phyloP scores from a whole-genome alignment of 2,888 invertebrate genomes.

The Operophtera brumata region DNA sequence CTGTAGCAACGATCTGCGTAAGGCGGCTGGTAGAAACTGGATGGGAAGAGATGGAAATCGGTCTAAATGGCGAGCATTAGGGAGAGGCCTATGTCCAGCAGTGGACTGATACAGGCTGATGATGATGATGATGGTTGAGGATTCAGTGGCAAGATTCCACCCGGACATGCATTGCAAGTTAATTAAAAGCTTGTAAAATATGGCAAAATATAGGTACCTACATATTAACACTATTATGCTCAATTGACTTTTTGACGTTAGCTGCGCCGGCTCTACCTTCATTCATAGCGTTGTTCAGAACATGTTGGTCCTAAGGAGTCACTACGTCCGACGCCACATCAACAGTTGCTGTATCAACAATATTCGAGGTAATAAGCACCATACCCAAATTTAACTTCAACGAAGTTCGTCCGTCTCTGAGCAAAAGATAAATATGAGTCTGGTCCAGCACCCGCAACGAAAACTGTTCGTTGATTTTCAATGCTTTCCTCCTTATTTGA shows the following conservation, averaged over 20 bases:
- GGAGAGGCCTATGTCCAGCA: too few relatives aligned
- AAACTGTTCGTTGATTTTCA: constrained; percentile 57
- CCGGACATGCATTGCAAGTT: too few relatives aligned
- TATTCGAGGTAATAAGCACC: constrained; percentile 63
- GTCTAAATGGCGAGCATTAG: too few relatives aligned
- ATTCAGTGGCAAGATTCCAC: too few relatives aligned
- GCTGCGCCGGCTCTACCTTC: constrained; percentile 16
- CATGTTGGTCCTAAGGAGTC: constrained; percentile 46
- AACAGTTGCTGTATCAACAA: constrained; percentile 47
- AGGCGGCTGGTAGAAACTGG: too few relatives aligned
- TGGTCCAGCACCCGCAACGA: constrained; percentile 54
- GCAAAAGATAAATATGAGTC: constrained; percentile 48
- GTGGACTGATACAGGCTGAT: too few relatives aligned
- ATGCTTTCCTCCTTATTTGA: constrained; percentile 49
- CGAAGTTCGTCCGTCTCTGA: constrained; percentile 39
- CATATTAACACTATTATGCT: not conserved
- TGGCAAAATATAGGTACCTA: not conserved
- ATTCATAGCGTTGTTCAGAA: too few relatives aligned
- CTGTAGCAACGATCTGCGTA: too few relatives aligned
- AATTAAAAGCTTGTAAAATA: too few relatives aligned
- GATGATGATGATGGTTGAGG: too few relatives aligned
- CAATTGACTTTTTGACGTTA: not conserved
- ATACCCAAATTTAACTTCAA: constrained; percentile 57
- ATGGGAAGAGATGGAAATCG: too few relatives aligned
- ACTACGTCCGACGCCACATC: constrained; percentile 42